Conservation (phyloP, 2,113 vertebrate species). For the Siphamia tubifer region DNA sequence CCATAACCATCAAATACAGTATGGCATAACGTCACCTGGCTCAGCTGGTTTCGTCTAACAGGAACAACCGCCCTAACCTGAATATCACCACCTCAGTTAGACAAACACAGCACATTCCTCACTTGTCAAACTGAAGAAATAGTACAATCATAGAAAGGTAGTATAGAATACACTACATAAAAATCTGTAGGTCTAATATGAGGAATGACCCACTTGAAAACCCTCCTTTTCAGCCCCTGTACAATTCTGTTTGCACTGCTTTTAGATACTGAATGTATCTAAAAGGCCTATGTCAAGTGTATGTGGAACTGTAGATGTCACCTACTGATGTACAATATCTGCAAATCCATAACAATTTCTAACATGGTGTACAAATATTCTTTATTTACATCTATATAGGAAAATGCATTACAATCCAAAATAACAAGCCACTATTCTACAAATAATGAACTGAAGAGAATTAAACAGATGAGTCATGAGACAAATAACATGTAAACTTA, state of each 20-base stretch:
- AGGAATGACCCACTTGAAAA: neutral
- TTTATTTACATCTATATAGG: neutral
- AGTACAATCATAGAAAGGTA: neutral
- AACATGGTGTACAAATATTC: neutral
- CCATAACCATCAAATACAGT: slow-evolving; percentile 9
- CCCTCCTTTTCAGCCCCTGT: neutral
- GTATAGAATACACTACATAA: neutral
- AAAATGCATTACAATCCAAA: too few species aligned
- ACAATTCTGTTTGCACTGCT: neutral
- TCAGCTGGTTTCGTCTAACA: slow-evolving; percentile 78
- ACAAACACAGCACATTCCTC: slow-evolving; percentile 71
- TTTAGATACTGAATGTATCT: neutral
- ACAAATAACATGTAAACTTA: too few species aligned
- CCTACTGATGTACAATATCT: neutral
- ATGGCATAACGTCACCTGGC: slow-evolving; percentile 42
- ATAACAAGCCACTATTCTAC: too few species aligned
- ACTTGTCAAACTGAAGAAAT: slow-evolving; percentile 32
- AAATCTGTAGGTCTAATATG: neutral
- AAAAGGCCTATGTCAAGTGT: neutral
- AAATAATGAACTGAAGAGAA: too few species aligned
- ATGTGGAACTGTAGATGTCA: neutral
- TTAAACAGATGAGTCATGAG: too few species aligned
- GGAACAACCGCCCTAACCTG: slow-evolving; percentile 76
- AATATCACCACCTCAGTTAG: slow-evolving; percentile 43
- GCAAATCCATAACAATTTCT: neutral